Evolutionary conservation across 2,888 invertebrate genomes (phyloP), one percentile per base, ranked within the genome.

Genomic region (Mesopsocus fuscifrons): DNA sequence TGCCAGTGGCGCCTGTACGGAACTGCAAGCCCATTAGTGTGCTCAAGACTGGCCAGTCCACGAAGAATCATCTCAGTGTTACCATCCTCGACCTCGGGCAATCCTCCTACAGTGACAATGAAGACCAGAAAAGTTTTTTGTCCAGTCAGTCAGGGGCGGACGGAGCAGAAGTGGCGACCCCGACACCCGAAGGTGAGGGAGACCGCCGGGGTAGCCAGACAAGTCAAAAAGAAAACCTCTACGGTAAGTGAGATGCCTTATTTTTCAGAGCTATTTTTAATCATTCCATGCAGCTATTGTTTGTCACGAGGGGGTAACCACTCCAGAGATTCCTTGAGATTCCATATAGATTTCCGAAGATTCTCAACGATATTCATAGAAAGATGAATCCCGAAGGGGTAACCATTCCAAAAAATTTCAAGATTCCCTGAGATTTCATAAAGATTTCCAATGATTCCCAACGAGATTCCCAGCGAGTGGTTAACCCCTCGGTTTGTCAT

Each of bases 11-110:
- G 3, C 6, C 38, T 11, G 16, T 16, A 33, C 5, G 5, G 33
- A 38, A 38, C 21, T 15, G 17, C 17, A 16, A 17, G n/a, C 38
- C 38, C 5, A 11, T 21, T 5, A 20, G 38, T 20, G 38, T 18
- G 6, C 38, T 38, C 21, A 38, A 38, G 18, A 38, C 16, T 20
- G 21, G 17, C 20, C 15, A 38, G n/a, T 38, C 38, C n/a, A 20
- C 18, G 18, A 38, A 49, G 41, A 51, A 49, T 44, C 48, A 49
- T 41, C 44, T 48, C 43, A 50, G 48, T 45, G 49, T 51, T 22
- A 51, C 49, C n/a, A 50, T 50, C 41, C 45, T 50, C 16, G 49
- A 50, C 41, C 41, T 50, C 15, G 46, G 47, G 20, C 46, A 46
- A 15, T 44, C 48, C n/a, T 48, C 49, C 9, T 46, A 47, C 44